Base-by-base conservation (phyloP, 2,113 vertebrate genomes). In the Prochilodus magdalenae region DNA sequence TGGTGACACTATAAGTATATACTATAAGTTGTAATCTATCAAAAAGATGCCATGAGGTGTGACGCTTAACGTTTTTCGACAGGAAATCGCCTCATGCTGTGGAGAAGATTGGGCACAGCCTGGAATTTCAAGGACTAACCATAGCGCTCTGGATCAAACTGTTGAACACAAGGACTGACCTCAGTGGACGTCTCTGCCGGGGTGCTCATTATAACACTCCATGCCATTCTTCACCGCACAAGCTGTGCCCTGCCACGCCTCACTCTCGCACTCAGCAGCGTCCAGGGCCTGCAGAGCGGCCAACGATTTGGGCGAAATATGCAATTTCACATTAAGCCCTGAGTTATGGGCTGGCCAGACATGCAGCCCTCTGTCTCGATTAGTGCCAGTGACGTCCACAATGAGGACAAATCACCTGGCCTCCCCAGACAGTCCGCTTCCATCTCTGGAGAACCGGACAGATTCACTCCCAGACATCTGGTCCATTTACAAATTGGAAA, bases 401-500 rank as follows among this genome's bases (percentile, higher is more conserved):
- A 88, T 88, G 75, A 88, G 80, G 83, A 90, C 83, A 88, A 79
- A 90, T 82, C 59, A 76, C 87, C 72, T 80, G 80, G 67, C 59
- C 29, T 77, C 51, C 59, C 62, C 83, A 83, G 47, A 74, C 66
- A 81, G 74, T 77, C 77, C 14, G 73, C 81, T 80, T 81, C 79
- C 76, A 65, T 86, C 75, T 75, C 75, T 33, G 40, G 85, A 82
- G 85, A 86, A 73, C 83, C 82, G 81, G 87, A 84, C 80, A 84
- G 77, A 83, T 83, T 83, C 82, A 76, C 81, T 86, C 77, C 27
- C 79, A 87, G 85, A 85, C 89, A 90, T 87, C 87, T 88, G 83
- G 65, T 84, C 89, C 83, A 90, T 88, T 85, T 88, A 85, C 79
- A 87, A 85, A 87, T 87, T 87, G 85, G 82, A 84, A 87, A 90